Evolutionary conservation across 2,888 invertebrate species (phyloP).

Genomic region (Uropetala carovei): DNA sequence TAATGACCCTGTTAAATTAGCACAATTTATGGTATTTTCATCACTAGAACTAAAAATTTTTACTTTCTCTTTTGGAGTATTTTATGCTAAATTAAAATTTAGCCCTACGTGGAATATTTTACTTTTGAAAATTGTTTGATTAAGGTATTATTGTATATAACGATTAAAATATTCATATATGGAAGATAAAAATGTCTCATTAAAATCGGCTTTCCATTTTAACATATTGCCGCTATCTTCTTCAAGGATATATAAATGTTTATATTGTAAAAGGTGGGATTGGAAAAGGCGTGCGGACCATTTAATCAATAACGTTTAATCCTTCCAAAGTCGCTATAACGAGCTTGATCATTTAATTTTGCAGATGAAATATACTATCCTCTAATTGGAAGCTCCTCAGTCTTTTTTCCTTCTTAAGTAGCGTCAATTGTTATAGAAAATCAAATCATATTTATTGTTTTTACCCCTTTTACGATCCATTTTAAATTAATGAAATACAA

Average conservation of each 20-base stretch:
- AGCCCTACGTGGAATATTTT: too few relatives aligned
- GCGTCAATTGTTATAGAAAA: background rate
- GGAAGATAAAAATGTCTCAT: background rate
- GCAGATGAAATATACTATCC: background rate
- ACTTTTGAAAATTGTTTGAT: too few relatives aligned
- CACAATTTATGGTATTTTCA: too few relatives aligned
- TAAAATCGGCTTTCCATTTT: background rate
- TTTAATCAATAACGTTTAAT: background rate
- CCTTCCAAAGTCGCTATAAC: conserved; percentile 13
- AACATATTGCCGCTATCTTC: background rate
- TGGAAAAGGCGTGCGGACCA: background rate
- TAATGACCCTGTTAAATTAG: too few relatives aligned
- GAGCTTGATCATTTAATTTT: background rate
- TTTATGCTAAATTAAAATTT: too few relatives aligned
- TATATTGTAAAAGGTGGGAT: background rate
- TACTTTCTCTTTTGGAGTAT: too few relatives aligned
- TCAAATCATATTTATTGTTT: background rate
- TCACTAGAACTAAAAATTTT: too few relatives aligned
- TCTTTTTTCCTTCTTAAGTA: background rate
- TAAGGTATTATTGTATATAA: too few relatives aligned
- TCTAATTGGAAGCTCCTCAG: background rate
- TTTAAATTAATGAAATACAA: background rate
- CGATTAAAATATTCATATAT: background rate
- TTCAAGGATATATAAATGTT: background rate
- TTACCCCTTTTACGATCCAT: background rate